Evolutionary conservation across 2,113 vertebrate genomes (phyloP), one percentile per base, ranked within the genome.

Genomic region (Cebus imitator): DNA sequence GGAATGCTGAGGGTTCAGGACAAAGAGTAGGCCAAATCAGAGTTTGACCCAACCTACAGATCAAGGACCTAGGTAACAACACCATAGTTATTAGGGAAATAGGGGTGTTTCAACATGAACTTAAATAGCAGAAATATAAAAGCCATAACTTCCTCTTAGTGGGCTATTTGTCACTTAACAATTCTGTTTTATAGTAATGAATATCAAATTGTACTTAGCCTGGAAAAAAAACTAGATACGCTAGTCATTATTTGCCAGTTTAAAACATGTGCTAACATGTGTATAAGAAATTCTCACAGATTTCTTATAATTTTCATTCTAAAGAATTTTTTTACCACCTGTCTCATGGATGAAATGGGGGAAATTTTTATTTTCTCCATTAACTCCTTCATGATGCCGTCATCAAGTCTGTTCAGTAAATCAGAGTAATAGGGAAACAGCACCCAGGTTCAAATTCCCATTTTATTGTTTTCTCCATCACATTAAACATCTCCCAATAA

Each of bases 281-380:
- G 13, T 48, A 0, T 55, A 61, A 90, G 55, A 97, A 93, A 83
- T 68, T 85, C 32, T 97, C 45, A 14, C n/a, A 32, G 11, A 72
- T 94, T 87, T 90, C 32, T 73, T 68, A 14, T 83, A 45, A 87
- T 95, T 95, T 96, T 97, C 40, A 73, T 89, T 81, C 91, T 86
- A 87, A 88, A 89, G 16, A 68, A 43, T 82, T 86, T 87, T 92
- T 90, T 52, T 78, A 48, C 68, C 61, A 55, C 58, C 45, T 85
- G 10, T 95, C 80, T 87, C 52, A 57, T 72, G 61, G 61, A 85
- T 86, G 16, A 82, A 83, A 68, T 37, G 8, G 40, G 70, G 10
- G 7, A 80, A 48, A 25, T 64, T 95, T 90, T 95, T 43, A 48
- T 87, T 95, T 81, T 92, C 70, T 92, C 64, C 32, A 32, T 80